These are phyloP conservation scores for Apoda limacodes DNA, from an alignment of 2,888 invertebrate species.

Conservation along the genomic window DNA sequence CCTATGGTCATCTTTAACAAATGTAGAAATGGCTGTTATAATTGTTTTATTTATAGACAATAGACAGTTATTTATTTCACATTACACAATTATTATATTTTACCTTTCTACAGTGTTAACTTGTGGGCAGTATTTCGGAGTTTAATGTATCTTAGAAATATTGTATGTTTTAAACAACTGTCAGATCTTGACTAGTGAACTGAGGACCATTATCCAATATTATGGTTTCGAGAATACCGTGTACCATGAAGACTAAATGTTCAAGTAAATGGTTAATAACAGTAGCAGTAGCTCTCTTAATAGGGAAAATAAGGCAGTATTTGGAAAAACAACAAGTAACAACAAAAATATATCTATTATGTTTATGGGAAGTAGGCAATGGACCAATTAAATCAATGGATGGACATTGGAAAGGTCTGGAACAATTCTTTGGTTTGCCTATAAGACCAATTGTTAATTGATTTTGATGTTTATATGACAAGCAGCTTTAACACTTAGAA, in stretches of 20 bases:
- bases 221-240: conserved; percentile 21
- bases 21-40: conserved; percentile 15
- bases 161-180: conserved; percentile 18
- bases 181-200: conserved; percentile 12
- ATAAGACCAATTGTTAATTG: conserved; percentile 13
- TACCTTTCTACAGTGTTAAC: conserved; percentile 18
- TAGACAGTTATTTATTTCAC: no score
- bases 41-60: conserved; percentile 21
- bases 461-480: conserved; percentile 10
- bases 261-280: conserved; percentile 11
- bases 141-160: conserved; percentile 18
- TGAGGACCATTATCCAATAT: conserved; percentile 21
- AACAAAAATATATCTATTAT: conserved; percentile 13
- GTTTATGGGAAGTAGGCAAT: conserved; percentile 12
- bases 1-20: conserved; percentile 19
- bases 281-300: conserved; percentile 7
- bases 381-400: conserved; percentile 17
- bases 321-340: conserved; percentile 19
- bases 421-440: conserved; percentile 16
- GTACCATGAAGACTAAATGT: conserved; percentile 20
- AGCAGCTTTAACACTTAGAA: conserved; percentile 11
- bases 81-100: no score
- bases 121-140: conserved; percentile 13
- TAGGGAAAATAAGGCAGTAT: conserved; percentile 13
- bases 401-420: conserved; percentile 16